Base-by-base conservation (phyloP, 2,888 invertebrate species). In the Nomada fucata region DNA sequence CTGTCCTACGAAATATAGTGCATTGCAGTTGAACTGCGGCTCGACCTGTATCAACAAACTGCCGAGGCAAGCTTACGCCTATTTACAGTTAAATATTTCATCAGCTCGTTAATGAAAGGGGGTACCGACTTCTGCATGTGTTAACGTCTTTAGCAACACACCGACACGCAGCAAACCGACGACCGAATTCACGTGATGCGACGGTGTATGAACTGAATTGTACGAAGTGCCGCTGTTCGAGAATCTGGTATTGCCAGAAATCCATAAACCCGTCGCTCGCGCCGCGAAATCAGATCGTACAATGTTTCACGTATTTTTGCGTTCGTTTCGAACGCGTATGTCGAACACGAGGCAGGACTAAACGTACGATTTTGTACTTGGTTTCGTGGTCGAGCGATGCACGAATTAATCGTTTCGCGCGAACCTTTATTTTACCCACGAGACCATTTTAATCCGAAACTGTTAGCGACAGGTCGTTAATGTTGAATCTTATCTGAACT, bases 1-100 rank as follows among this genome's bases (percentile, higher is more conserved):
- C 36, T 36, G 36, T 7, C 36, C 7, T 23, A 0, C 36, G 36
- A 36, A 36, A 36, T 36, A 36, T 36, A 36, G 36, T 36, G 36
- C 36, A 36, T 36, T 36, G 36, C 36, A 36, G 36, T 71, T 47
- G 63, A 52, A 65, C 68, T 64, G 70, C 63, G 29, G 68, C 26
- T 67, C 59, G 44, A 68, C n/a, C 59, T 82, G 53, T 57, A 77
- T 42, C 36, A 68, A 71, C 67, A 65, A 70, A 83, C 61, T 65
- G 53, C 13, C 53, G 15, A 68, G n/a, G 18, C 50, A 23, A 36
- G 47, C 36, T 36, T 36, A 36, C 13, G 52, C 55, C 55, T 71
- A 50, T 67, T 29, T 20, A 20, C 10, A 15, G 74, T 52, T 79
- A 65, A 71, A 70, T 74, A 70, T 70, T 79, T 69, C 67, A 61